These are phyloP conservation scores for Psilopsiagon aurifrons DNA, from an alignment of 2,113 vertebrate genomes.

Conservation along the genomic window DNA sequence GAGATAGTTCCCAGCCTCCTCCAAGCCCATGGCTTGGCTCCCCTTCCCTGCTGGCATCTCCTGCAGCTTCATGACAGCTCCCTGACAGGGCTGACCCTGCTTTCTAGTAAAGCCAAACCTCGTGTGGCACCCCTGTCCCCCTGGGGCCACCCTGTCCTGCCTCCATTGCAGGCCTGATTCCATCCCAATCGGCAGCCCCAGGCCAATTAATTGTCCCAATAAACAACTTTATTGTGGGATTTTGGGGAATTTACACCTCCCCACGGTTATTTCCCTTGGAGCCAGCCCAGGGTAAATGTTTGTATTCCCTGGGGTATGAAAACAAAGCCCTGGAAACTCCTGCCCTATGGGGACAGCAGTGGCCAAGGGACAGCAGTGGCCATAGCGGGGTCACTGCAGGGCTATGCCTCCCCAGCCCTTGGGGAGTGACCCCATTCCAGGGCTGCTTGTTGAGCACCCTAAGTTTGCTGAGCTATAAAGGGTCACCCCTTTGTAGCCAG, in stretches of 20 bases:
- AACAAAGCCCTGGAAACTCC: not conserved
- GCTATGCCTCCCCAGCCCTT: too few species aligned
- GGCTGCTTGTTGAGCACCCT: not conserved
- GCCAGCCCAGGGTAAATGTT: conserved; percentile 29
- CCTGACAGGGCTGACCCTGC: not conserved
- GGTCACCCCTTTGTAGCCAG: not conserved
- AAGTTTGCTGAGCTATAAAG: not conserved
- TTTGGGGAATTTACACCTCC: conserved; percentile 19
- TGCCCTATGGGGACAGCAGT: not conserved
- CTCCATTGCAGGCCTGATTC: not conserved
- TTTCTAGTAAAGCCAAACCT: conserved; percentile 18
- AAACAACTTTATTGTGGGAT: not conserved
- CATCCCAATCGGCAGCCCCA: not conserved
- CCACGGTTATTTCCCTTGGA: conserved; percentile 19
- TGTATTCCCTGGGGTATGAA: not conserved
- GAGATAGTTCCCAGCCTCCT: not conserved
- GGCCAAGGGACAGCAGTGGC: not conserved
- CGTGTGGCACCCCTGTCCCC: not conserved
- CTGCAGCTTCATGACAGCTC: not conserved
- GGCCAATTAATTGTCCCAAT: not conserved
- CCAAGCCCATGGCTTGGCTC: not conserved
- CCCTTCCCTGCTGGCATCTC: not conserved
- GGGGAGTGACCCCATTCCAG: not conserved
- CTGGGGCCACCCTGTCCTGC: not conserved
- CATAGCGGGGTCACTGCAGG: not conserved